Evolutionary conservation across 2,888 invertebrate genomes (phyloP), one percentile per base, ranked within the genome.

Genomic region (Andrena haemorrhoa): DNA sequence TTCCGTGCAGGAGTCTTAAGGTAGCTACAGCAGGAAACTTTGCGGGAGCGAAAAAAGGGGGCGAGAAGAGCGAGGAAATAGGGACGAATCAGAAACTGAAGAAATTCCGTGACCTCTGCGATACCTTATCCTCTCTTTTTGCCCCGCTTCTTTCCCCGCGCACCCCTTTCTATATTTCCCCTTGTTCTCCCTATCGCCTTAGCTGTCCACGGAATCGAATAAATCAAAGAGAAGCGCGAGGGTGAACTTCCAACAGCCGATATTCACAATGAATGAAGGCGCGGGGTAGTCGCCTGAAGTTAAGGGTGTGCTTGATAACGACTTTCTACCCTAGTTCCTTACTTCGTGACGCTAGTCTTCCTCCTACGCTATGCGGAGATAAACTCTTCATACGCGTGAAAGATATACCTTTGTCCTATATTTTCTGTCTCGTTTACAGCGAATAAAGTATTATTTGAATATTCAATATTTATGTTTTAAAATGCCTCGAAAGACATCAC

Each of bases 11-110:
- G 49, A 74, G 64, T 61, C 74, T 73, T 26, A 68, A 85, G 83
- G 79, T 86, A 77, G 70, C 85, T 79, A 82, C 78, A 63, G 77
- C 31, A 70, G 83, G 65, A 86, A 88, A 87, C 81, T 88, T 87
- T 84, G 76, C 69, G 75, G 70, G 35, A 68, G 60, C 64, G 77
- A 65, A 77, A 75, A 75, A 85, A 81, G 65, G 35, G 56, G 65
- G 35, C 7, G 64, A 72, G 70, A 58, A 72, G 77, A 56, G 47
- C 35, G 51, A 79, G 63, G 69, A 26, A 81, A 75, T 51, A 53
- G 47, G 49, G 51, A 69, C 51, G 79, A 63, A 82, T 66, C 70
- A 35, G 74, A 65, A 56, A 60, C 64, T 53, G 75, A 75, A 84
- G 83, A 86, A 87, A 85, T 89, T 83, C 76, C 65, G 82, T 61